Evolutionary conservation across 2,888 invertebrate genomes (phyloP).

Genomic region (Parthenolecanium corni): DNA sequence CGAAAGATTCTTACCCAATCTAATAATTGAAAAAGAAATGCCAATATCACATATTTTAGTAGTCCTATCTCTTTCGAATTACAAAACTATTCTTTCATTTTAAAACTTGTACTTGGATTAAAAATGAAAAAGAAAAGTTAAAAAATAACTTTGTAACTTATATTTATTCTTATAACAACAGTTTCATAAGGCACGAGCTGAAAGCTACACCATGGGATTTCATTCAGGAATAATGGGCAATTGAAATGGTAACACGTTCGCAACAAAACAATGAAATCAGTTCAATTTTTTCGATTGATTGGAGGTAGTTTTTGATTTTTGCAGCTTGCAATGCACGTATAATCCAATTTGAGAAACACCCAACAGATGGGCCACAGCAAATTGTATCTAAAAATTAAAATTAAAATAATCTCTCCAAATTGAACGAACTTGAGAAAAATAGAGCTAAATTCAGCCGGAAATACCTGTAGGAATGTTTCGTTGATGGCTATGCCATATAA

Average conservation of each 20-base stretch:
- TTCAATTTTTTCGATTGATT: not conserved
- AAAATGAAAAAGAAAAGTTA: no score
- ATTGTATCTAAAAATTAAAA: slow-evolving; percentile 51
- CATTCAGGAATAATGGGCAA: not conserved
- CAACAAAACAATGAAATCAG: not conserved
- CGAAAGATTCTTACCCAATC: no score
- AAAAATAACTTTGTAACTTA: no score
- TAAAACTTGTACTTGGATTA: no score
- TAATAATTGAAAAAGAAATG: no score
- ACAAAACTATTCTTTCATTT: no score
- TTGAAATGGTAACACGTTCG: not conserved
- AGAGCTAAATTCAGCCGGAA: not conserved
- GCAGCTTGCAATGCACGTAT: slow-evolving; percentile 35
- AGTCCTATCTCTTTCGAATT: no score
- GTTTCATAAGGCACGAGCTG: no score
- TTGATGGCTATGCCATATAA: slow-evolving; percentile 65
- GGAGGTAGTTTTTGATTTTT: not conserved
- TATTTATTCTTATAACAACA: no score
- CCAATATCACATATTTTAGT: no score
- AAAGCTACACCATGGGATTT: no score
- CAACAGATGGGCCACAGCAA: slow-evolving; percentile 51
- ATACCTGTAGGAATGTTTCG: slow-evolving; percentile 63
- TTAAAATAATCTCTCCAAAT: not conserved
- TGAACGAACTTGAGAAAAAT: not conserved
- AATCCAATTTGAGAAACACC: slow-evolving; percentile 53